phyloP scores from a whole-genome alignment of 2,113 vertebrate genomes.

The Anolis sagrei region DNA sequence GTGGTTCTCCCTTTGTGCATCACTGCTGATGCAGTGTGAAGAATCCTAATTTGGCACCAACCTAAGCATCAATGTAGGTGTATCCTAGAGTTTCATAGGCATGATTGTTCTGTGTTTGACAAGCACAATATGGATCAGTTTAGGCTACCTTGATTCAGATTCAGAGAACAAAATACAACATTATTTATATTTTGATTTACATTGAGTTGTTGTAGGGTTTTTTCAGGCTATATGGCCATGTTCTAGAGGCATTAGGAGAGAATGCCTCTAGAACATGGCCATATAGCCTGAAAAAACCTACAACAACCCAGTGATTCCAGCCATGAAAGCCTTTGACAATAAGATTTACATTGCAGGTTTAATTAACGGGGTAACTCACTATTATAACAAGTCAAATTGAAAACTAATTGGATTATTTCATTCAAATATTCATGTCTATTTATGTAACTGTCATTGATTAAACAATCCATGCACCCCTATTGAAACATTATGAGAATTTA shows the following conservation, averaged over 20 bases:
- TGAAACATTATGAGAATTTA: not conserved
- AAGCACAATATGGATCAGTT: not conserved
- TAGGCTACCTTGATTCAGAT: not conserved
- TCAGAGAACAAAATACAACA: not conserved
- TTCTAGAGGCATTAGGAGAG: too few species aligned
- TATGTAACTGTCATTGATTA: not conserved
- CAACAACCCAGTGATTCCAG: too few species aligned
- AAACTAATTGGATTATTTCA: not conserved
- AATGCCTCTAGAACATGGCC: too few species aligned
- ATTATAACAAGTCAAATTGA: not conserved
- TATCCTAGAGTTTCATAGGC: not conserved
- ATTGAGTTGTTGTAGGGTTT: too few species aligned
- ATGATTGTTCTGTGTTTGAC: not conserved
- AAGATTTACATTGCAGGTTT: not conserved
- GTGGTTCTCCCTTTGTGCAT: too few species aligned
- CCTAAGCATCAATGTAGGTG: too few species aligned
- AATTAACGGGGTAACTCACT: not conserved
- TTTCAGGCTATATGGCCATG: too few species aligned
- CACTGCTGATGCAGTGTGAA: too few species aligned
- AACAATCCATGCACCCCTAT: not conserved
- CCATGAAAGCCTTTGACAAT: too few species aligned
- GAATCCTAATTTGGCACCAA: too few species aligned
- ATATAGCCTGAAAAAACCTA: too few species aligned
- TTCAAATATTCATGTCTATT: constrained; percentile 6
- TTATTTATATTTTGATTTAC: too few species aligned